phyloP scores from a whole-genome alignment of 2,797 vertebrate genomes.

The Lepus townsendii region DNA sequence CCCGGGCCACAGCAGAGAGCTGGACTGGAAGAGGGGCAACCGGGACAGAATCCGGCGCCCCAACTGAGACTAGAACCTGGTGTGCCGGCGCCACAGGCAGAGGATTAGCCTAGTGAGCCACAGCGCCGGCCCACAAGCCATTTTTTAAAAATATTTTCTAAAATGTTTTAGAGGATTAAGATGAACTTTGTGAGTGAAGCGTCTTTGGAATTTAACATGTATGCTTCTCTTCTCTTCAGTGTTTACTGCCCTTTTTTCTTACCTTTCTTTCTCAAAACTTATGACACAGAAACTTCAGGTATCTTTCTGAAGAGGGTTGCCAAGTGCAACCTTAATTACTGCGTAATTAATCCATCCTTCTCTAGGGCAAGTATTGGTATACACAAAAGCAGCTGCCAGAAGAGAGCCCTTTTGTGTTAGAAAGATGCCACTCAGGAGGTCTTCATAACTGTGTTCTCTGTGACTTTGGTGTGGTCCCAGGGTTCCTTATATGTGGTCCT shows the following conservation, averaged over 20 bases:
- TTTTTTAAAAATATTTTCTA: background rate
- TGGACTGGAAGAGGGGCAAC: too few relatives aligned
- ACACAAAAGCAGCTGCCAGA: background rate
- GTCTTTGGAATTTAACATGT: conserved; percentile 12
- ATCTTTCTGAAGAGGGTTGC: background rate
- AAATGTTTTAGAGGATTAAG: conserved; percentile 6
- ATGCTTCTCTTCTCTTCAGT: background rate
- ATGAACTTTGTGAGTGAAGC: background rate
- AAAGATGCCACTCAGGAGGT: background rate
- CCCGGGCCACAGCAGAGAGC: too few relatives aligned
- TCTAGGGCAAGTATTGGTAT: background rate
- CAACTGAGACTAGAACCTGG: too few relatives aligned
- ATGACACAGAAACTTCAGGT: background rate
- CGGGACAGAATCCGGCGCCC: too few relatives aligned
- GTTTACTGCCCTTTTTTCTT: background rate
- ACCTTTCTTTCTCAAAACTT: conserved; percentile 43
- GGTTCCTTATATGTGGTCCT: background rate
- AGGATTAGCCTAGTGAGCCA: too few relatives aligned
- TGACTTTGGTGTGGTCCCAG: background rate
- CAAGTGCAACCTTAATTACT: background rate
- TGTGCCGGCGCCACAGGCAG: too few relatives aligned
- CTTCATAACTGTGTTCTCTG: background rate
- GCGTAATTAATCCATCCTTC: conserved; percentile 5
- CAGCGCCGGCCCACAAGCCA: too few relatives aligned
- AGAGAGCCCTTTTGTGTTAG: background rate